These are phyloP conservation scores for Hydrocynus forskahlii DNA, from an alignment of 2,797 vertebrate genomes.

Conservation along the genomic window DNA sequence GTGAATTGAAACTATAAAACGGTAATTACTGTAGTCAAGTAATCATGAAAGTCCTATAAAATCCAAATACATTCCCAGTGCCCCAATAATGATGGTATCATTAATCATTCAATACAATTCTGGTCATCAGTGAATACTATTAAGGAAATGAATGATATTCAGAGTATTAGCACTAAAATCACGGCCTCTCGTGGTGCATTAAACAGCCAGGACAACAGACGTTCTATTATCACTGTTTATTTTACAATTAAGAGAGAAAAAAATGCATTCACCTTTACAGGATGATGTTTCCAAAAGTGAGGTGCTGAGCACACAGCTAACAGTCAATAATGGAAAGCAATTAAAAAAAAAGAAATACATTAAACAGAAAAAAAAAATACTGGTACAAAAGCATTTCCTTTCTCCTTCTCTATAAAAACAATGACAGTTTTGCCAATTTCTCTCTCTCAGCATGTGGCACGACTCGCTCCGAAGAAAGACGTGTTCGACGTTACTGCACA, in stretches of 20 bases:
- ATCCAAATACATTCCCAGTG: no score
- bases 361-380: conserved; percentile 44
- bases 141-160: no score
- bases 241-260: conserved; percentile 50
- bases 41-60: no score
- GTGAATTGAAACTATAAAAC: no score
- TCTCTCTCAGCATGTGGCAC: conserved; percentile 27
- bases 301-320: conserved; percentile 56
- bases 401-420: conserved; percentile 52
- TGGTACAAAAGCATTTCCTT: conserved; percentile 58
- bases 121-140: no score
- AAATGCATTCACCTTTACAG: conserved; percentile 50
- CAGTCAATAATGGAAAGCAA: conserved; percentile 53
- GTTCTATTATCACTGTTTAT: conserved; percentile 39
- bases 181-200: background rate
- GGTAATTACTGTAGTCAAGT: no score
- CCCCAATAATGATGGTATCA: no score
- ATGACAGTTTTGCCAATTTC: conserved; percentile 46
- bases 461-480: conserved; percentile 45
- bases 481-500: conserved; percentile 34
- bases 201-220: conserved; percentile 26
- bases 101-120: no score
- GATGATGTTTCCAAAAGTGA: conserved; percentile 48
- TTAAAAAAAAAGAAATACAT: conserved; percentile 28
- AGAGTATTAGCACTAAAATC: background rate